Percentiles rank a stretch among this genome's conserved stretches.
phyloP scores from a whole-genome alignment of 1,140 invertebrate species.

The Euwallacea fornicatus region DNA sequence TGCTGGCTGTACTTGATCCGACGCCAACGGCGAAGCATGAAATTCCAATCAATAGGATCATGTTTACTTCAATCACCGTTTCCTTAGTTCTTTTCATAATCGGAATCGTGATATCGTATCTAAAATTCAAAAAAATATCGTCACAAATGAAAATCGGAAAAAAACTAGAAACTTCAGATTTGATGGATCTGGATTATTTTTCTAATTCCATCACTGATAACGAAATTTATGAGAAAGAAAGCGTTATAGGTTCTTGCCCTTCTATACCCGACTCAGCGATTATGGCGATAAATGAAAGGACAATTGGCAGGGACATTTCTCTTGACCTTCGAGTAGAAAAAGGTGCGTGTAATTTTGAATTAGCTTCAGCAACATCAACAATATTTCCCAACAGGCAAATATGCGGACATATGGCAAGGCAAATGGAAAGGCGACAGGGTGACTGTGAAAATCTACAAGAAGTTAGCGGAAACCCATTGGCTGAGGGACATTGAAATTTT shows the following conservation, averaged over 20 bases:
- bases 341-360: conserved; percentile 40
- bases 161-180: too few relatives aligned
- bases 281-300: conserved; percentile 61
- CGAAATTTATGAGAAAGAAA: too few relatives aligned
- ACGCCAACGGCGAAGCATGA: conserved; percentile 54
- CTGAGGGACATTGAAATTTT: conserved; percentile 89
- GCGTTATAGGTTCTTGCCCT: too few relatives aligned
- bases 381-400: conserved; percentile 70
- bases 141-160: too few relatives aligned
- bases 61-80: conserved; percentile 64
- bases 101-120: conserved; percentile 56
- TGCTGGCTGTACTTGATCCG: conserved; percentile 63
- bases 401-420: conserved; percentile 81
- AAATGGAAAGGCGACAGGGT: conserved; percentile 82
- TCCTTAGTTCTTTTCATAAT: conserved; percentile 63
- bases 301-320: conserved; percentile 89
- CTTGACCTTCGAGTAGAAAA: conserved; percentile 60
- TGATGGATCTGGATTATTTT: too few relatives aligned
- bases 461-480: conserved; percentile 86
- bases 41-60: conserved; percentile 60
- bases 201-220: too few relatives aligned
- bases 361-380: conserved; percentile 49
- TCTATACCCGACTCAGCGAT: too few relatives aligned
- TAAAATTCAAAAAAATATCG: conserved; percentile 2
- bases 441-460: conserved; percentile 88